These are phyloP conservation scores for Apteryx owenii DNA, from an alignment of 2,113 vertebrate genomes.

Conservation along the genomic window DNA sequence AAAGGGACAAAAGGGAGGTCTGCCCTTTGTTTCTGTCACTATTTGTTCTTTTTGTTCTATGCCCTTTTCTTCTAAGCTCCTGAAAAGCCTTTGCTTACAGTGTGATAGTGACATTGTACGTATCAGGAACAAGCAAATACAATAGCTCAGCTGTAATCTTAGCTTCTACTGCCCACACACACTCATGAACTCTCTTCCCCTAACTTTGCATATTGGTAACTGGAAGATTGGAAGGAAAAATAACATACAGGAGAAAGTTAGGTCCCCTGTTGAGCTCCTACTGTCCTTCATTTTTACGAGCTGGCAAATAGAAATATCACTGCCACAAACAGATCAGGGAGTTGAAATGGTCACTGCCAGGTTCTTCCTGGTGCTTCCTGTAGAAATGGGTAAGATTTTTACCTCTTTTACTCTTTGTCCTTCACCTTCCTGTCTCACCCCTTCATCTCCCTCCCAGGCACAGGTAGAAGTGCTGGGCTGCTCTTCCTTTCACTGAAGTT, in stretches of 20 bases:
- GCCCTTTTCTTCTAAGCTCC: neutral
- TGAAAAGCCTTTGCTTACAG: slow-evolving; percentile 4
- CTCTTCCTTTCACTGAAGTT: neutral
- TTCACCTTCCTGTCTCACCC: neutral
- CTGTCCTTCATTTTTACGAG: neutral
- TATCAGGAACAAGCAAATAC: neutral
- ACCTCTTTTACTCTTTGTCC: neutral
- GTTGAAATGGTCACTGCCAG: neutral
- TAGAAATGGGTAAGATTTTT: neutral
- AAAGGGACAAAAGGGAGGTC: neutral
- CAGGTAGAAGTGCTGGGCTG: neutral
- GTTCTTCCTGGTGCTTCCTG: neutral
- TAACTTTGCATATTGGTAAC: neutral
- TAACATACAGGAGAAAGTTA: neutral
- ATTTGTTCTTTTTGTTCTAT: neutral
- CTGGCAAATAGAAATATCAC: neutral
- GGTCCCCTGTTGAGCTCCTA: neutral
- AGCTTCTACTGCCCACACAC: neutral
- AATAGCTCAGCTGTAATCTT: slow-evolving; percentile 6
- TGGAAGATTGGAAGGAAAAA: neutral
- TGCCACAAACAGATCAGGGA: neutral
- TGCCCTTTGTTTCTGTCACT: slow-evolving; percentile 29
- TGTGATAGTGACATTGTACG: neutral
- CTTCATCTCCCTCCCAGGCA: neutral
- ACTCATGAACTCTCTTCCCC: neutral